These are phyloP conservation scores for Acrocyrtus sp. DNA, from an alignment of 2,888 invertebrate species.

Conservation along the genomic window DNA sequence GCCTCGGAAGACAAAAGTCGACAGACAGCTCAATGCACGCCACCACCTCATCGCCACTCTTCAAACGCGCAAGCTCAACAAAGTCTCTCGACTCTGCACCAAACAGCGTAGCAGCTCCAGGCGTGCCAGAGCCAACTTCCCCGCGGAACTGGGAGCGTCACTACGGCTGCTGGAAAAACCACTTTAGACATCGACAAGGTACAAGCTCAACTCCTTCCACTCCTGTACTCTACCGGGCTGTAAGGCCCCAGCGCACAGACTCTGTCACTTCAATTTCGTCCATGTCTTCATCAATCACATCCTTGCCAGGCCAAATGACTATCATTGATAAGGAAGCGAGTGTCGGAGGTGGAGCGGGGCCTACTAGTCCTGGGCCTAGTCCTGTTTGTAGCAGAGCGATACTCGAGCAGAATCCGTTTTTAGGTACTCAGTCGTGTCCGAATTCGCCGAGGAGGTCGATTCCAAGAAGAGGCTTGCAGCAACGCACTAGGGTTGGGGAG, in stretches of 20 bases:
- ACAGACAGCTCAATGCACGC: constrained; percentile 38
- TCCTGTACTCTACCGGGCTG: constrained; percentile 59
- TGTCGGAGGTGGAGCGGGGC: constrained; percentile 12
- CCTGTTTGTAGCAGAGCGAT: constrained; percentile 7
- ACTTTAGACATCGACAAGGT: constrained; percentile 53
- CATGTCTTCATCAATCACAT: constrained; percentile 56
- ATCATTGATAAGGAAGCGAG: constrained; percentile 17
- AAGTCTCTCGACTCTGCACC: constrained; percentile 46
- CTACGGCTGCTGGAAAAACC: constrained; percentile 63
- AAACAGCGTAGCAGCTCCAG: constrained; percentile 20
- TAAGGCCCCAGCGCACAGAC: constrained; percentile 55
- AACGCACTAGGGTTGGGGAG: no score
- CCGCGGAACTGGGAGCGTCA: constrained; percentile 59
- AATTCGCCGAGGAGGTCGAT: constrained; percentile 60
- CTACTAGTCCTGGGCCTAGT: neutral
- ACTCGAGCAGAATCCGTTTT: constrained; percentile 45
- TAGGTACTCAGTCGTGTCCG: constrained; percentile 59
- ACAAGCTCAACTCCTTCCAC: constrained; percentile 59
- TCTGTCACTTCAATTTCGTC: constrained; percentile 61
- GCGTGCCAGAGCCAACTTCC: no score
- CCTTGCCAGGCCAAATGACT: constrained; percentile 55
- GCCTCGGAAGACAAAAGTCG: constrained; percentile 55
- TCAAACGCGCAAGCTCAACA: constrained; percentile 35
- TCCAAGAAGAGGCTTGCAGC: no score
- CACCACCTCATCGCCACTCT: constrained; percentile 17